A percentile compares a stretch with the other conserved stretches of the same genome.
Conservation (phyloP, 1,140 invertebrate species). For the Yoshiicerus persimilis region DNA sequence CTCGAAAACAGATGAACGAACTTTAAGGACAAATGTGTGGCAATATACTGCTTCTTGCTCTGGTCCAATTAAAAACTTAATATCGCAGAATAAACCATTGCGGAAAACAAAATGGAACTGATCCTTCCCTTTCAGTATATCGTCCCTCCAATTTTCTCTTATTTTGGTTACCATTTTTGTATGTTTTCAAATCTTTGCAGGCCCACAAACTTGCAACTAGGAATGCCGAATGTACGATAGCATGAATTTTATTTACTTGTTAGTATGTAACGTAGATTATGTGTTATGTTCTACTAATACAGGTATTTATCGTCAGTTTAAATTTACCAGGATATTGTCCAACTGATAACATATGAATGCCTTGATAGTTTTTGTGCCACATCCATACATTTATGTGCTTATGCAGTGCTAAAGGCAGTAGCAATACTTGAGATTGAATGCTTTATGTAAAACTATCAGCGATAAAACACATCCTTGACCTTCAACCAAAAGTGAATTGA, state of each 20-base stretch:
- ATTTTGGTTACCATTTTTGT: neutral
- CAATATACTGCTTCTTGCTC: neutral
- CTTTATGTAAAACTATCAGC: neutral
- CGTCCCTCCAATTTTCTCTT: slow-evolving; percentile 25
- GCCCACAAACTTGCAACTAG: no score
- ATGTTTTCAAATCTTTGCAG: no score
- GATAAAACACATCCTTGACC: neutral
- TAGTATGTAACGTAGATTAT: no score
- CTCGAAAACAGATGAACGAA: slow-evolving; percentile 32
- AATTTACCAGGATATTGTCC: no score
- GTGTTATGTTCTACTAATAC: no score
- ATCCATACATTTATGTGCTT: neutral
- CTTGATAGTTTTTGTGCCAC: no score
- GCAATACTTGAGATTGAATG: neutral
- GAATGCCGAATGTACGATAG: no score
- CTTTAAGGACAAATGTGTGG: slow-evolving; percentile 32
- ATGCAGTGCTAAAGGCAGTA: neutral
- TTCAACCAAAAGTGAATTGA: neutral
- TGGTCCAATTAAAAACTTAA: slow-evolving; percentile 27
- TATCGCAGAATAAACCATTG: slow-evolving; percentile 28
- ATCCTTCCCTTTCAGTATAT: slow-evolving; percentile 28
- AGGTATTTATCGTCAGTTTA: no score
- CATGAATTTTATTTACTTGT: no score
- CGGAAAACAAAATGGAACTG: slow-evolving; percentile 31
- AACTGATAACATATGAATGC: no score